These are phyloP conservation scores for Microtus pennsylvanicus DNA, from an alignment of 2,113 vertebrate genomes.

Conservation along the genomic window DNA sequence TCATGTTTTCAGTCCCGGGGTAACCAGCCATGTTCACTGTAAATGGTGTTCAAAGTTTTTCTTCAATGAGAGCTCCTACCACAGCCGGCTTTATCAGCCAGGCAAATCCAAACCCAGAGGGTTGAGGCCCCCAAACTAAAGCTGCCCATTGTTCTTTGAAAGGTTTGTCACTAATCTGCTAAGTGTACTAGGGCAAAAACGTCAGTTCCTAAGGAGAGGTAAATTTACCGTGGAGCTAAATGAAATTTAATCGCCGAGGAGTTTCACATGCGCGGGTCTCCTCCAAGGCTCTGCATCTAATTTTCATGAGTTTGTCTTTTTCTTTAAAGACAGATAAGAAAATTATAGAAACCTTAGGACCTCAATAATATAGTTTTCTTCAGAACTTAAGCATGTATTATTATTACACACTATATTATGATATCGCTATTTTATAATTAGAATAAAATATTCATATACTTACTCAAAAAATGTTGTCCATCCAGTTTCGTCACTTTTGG, in stretches of 20 bases:
- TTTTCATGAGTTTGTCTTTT: neutral
- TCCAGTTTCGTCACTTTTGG: constrained; percentile 96
- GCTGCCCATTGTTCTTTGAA: neutral
- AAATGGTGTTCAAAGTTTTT: constrained; percentile 6
- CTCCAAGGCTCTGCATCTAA: neutral
- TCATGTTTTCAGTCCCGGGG: neutral
- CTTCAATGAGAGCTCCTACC: neutral
- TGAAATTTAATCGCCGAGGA: neutral
- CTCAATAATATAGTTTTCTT: neutral
- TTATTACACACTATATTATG: no score
- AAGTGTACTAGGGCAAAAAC: neutral
- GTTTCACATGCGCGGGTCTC: neutral
- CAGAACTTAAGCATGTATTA: neutral
- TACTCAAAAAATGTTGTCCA: constrained; percentile 99
- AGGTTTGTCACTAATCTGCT: neutral
- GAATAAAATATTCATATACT: constrained; percentile 84
- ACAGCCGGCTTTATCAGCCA: neutral
- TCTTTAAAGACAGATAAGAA: neutral
- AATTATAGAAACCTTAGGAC: neutral
- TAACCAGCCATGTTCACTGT: neutral
- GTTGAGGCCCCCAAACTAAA: neutral
- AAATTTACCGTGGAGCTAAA: neutral
- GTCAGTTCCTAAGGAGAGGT: neutral
- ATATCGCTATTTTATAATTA: neutral
- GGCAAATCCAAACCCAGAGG: neutral